Conservation (phyloP, 2,888 invertebrate species). For the Perdita meconis region DNA sequence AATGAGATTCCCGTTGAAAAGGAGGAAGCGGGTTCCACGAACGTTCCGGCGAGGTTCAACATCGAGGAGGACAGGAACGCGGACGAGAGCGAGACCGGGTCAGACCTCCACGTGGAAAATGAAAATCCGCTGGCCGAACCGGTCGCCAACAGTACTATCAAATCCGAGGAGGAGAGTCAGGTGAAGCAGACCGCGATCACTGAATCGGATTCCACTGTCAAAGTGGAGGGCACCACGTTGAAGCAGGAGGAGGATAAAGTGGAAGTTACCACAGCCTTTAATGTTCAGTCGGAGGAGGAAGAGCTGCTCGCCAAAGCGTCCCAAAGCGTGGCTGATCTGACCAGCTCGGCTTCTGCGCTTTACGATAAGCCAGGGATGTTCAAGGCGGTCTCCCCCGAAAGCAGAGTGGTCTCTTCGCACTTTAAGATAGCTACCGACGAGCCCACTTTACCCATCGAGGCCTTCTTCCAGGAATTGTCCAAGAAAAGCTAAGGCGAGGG, state of each 20-base stretch:
- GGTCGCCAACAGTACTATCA: constrained; percentile 39
- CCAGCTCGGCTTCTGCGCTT: constrained; percentile 90
- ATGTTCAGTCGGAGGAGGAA: constrained; percentile 69
- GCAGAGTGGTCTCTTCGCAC: constrained; percentile 88
- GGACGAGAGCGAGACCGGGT: constrained; percentile 25
- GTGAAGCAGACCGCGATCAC: constrained; percentile 20
- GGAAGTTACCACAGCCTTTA: constrained; percentile 44
- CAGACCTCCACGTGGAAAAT: constrained; percentile 12
- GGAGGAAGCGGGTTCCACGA: constrained; percentile 19
- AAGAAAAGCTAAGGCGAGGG: constrained; percentile 85
- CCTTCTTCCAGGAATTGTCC: constrained; percentile 91
- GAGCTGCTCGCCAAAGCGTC: constrained; percentile 84
- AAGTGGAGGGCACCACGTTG: background rate
- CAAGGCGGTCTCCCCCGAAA: constrained; percentile 87
- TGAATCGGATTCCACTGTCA: constrained; percentile 18
- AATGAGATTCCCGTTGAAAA: constrained; percentile 75
- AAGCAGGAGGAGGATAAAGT: background rate
- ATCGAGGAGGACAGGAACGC: constrained; percentile 22
- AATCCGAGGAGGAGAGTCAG: constrained; percentile 23
- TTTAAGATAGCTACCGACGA: constrained; percentile 92
- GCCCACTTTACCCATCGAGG: constrained; percentile 92
- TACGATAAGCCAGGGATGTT: constrained; percentile 90
- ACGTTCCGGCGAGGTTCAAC: constrained; percentile 13
- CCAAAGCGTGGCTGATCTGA: constrained; percentile 90
- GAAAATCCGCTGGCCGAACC: constrained; percentile 16